phyloP scores from a whole-genome alignment of 2,888 invertebrate species.

The Cylloceria caligata region DNA sequence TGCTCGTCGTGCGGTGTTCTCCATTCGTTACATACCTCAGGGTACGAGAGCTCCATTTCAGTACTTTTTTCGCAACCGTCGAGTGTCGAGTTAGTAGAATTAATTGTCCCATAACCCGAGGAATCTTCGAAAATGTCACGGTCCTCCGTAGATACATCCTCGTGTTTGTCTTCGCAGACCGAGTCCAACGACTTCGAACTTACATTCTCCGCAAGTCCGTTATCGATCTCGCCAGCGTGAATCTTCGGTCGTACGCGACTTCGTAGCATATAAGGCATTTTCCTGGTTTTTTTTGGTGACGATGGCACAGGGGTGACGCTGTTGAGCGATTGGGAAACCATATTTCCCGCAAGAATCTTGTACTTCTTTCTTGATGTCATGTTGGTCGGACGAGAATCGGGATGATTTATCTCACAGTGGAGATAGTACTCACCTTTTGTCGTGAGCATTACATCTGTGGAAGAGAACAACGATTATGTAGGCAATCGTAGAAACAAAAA shows the following conservation, averaged over 20 bases:
- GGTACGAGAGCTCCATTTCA: not conserved
- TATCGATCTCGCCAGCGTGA: not conserved
- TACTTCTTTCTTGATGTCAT: constrained; percentile 65
- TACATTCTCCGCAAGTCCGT: not conserved
- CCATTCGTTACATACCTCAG: not conserved
- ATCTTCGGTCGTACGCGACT: not conserved
- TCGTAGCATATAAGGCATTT: constrained; percentile 40
- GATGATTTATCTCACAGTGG: constrained; percentile 73
- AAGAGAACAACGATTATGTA: not conserved
- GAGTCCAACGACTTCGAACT: not conserved
- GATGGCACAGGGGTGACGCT: not conserved
- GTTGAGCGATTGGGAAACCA: not conserved
- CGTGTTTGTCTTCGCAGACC: constrained; percentile 3
- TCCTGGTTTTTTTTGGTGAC: not conserved
- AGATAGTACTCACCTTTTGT: constrained; percentile 75
- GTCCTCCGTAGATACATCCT: constrained; percentile 1
- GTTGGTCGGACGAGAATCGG: constrained; percentile 52
- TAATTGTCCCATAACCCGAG: constrained; percentile 20
- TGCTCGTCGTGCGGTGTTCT: too few relatives aligned
- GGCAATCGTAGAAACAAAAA: not conserved
- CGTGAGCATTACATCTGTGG: constrained; percentile 30
- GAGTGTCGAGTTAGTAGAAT: not conserved
- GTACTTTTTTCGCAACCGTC: not conserved
- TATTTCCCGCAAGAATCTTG: constrained; percentile 57
- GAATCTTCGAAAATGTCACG: not conserved